These are phyloP conservation scores for Dasyprocta punctata DNA, from an alignment of 2,113 vertebrate genomes.

Conservation along the genomic window DNA sequence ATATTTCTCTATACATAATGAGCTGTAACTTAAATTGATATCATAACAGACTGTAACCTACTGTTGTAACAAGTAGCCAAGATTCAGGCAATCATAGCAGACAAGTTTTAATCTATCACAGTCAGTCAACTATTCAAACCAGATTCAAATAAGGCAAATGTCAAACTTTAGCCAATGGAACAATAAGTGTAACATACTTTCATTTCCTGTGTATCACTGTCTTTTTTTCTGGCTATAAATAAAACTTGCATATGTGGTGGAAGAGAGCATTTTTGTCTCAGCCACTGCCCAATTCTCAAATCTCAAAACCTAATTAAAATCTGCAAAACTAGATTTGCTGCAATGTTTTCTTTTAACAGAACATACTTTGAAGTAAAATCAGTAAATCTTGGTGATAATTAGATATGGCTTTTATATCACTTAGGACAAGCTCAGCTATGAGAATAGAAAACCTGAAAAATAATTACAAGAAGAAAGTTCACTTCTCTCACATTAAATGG, in stretches of 20 bases:
- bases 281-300: not conserved
- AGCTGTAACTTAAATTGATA: not conserved
- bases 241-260: not conserved
- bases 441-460: conserved; percentile 47
- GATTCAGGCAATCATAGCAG: not conserved
- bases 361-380: conserved; percentile 51
- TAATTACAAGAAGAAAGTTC: not conserved
- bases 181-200: not conserved
- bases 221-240: conserved; percentile 6
- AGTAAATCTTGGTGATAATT: conserved; percentile 46
- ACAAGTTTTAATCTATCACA: not conserved
- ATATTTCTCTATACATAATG: conserved; percentile 10
- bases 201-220: conserved; percentile 35
- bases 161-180: not conserved
- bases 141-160: not conserved
- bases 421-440: not conserved
- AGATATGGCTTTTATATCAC: not conserved
- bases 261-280: not conserved
- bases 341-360: not conserved
- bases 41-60: not conserved
- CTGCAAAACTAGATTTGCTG: not conserved
- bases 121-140: not conserved
- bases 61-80: not conserved
- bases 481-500: not conserved
- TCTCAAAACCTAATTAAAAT: conserved; percentile 35